phyloP scores from a whole-genome alignment of 2,797 vertebrate genomes.

The Nasua narica region DNA sequence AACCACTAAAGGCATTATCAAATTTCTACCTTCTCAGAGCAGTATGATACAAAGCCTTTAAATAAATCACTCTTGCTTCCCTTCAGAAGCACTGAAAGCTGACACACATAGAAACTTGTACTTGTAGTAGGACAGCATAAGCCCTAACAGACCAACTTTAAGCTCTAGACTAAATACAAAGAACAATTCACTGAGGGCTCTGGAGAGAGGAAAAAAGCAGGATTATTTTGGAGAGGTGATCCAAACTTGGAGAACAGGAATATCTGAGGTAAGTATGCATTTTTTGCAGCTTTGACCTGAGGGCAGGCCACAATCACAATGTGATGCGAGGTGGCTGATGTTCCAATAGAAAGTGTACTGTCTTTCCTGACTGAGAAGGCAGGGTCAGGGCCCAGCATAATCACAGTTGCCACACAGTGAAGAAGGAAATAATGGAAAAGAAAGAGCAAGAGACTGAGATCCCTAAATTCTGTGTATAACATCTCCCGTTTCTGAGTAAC shows the following conservation, averaged over 20 bases:
- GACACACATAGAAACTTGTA: neutral
- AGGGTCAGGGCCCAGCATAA: neutral
- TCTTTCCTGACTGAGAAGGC: neutral
- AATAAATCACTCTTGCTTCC: neutral
- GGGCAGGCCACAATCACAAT: neutral
- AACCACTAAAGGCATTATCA: neutral
- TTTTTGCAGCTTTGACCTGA: neutral
- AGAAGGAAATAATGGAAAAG: neutral
- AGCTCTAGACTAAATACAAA: neutral
- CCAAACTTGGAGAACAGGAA: neutral
- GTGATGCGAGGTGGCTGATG: neutral
- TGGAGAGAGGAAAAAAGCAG: neutral
- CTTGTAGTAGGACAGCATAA: neutral
- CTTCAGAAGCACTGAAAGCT: neutral
- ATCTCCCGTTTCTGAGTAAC: neutral
- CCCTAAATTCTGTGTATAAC: neutral
- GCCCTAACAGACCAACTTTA: neutral
- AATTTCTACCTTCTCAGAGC: neutral
- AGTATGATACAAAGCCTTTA: neutral
- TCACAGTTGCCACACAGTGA: neutral
- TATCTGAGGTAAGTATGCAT: neutral
- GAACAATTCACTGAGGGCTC: neutral
- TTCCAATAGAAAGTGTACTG: neutral
- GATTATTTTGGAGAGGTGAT: neutral
- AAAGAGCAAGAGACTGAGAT: neutral